A percentile compares a stretch with the other conserved stretches of the same genome.
Evolutionary conservation across 2,888 invertebrate genomes (phyloP).

Genomic region (Cataglyphis cursor): DNA sequence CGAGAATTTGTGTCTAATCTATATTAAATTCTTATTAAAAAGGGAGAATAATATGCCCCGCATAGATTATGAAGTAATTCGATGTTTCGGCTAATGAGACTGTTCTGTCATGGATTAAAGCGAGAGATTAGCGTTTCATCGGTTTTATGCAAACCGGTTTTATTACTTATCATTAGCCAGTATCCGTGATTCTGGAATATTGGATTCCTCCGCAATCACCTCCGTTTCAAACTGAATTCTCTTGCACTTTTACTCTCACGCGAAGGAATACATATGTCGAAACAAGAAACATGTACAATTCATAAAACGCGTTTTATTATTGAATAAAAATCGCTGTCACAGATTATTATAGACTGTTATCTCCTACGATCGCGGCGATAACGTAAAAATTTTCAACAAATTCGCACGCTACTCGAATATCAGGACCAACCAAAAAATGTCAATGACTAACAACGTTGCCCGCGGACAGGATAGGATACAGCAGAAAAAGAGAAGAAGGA

Average conservation of each 20-base stretch:
- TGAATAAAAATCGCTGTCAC: not conserved
- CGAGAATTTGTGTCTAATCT: not conserved
- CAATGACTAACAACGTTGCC: constrained; percentile 32
- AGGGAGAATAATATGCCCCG: not conserved
- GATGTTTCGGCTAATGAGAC: constrained; percentile 43
- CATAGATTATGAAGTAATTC: constrained; percentile 23
- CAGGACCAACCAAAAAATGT: constrained; percentile 17
- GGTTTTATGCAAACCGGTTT: constrained; percentile 46
- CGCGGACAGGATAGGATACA: not conserved
- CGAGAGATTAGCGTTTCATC: constrained; percentile 45
- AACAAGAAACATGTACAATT: constrained; percentile 7
- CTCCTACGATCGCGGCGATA: not conserved
- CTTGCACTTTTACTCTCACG: constrained; percentile 37
- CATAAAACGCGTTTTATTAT: not conserved
- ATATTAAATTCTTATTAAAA: not conserved
- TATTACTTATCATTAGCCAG: constrained; percentile 30
- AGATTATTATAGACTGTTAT: not conserved
- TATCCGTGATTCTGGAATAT: constrained; percentile 52
- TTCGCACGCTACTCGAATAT: constrained; percentile 29
- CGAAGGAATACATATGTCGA: not conserved
- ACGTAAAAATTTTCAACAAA: not conserved
- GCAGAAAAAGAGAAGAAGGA: not conserved
- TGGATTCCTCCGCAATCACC: constrained; percentile 40
- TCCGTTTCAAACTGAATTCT: constrained; percentile 19
- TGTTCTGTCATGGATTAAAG: constrained; percentile 41